Conservation (phyloP, 2,113 vertebrate species). For the Galeopterus variegatus region DNA sequence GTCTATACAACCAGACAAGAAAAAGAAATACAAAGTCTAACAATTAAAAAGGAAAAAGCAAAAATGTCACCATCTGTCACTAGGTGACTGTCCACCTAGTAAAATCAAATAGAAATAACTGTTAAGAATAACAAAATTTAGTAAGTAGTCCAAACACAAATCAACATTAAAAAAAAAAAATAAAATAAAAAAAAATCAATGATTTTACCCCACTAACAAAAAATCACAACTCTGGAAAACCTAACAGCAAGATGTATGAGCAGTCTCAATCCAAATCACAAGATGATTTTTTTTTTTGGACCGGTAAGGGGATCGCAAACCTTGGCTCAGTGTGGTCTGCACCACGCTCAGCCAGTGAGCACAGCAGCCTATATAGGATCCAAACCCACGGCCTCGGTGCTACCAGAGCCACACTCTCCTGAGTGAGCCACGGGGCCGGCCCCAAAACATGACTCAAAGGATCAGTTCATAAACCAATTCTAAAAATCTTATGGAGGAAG, state of each 20-base stretch:
- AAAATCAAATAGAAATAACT: constrained; percentile 43
- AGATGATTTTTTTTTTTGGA: neutral
- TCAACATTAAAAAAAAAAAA: neutral
- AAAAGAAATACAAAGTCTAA: neutral
- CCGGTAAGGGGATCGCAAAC: too few relatives aligned
- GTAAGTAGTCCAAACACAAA: neutral
- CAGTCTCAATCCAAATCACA: neutral
- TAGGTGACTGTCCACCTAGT: neutral
- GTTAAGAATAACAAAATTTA: constrained; percentile 8
- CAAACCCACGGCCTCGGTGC: too few relatives aligned
- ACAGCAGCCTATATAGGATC: too few relatives aligned
- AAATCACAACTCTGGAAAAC: neutral
- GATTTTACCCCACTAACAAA: neutral
- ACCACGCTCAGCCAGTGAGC: too few relatives aligned
- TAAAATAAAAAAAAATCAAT: neutral
- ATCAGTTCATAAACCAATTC: neutral
- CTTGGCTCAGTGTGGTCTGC: too few relatives aligned
- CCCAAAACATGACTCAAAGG: neutral
- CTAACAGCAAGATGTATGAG: neutral
- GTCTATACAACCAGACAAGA: neutral
- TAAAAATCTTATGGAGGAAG: constrained; percentile 4
- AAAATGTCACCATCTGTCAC: neutral
- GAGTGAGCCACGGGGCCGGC: too few relatives aligned
- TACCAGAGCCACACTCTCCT: too few relatives aligned
- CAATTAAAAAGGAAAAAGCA: neutral